Evolutionary conservation across 1,140 invertebrate species (phyloP), one percentile per base, ranked within the genome.

Genomic region (Zeugodacus cucurbitae): DNA sequence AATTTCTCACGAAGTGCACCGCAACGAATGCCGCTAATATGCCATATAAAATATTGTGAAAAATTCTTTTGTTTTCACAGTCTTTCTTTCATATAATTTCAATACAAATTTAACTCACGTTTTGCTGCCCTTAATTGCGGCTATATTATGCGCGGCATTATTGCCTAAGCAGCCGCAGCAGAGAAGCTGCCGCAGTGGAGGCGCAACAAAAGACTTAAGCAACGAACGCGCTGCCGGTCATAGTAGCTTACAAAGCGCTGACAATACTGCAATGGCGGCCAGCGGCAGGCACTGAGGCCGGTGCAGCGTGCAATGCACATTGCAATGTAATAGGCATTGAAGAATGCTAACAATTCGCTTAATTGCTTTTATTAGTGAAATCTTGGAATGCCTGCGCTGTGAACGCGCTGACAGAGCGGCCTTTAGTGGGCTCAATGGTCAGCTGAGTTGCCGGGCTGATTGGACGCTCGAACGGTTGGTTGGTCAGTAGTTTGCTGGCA

Each of bases 181-280:
- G 17, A 34, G 37, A 0, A 4, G 17, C 86, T n/a, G 48, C 48
- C 48, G 44, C 3, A 54, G 29, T 26, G 20, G 44, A 48, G n/a
- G 48, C 90, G 67, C 88, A 92, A 91, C 90, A 89, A 92, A 92
- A 90, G 90, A 91, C 91, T 92, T 89, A 89, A 89, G 89, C 90
- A 91, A 89, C 90, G 89, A 92, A 91, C 90, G 91, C 89, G 90
- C 86, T 64, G 20, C 44, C 37, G 10, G 67, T 32, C n/a, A n/a
- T n/a, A 82, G 34, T 58, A 78, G 64, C 20, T 20, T 26, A 48
- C 41, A 82, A 82, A 29, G n/a, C 74, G 22, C 37, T 29, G 41
- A 7, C 74, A 48, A 29, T 82, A 22, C 41, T 41, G 74, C 74
- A 82, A 29, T 82, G n/a, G 8, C 74, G 74, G 26, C 14, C n/a